Evolutionary conservation across 2,113 vertebrate species (phyloP), one percentile per base, ranked within the genome.

Genomic region (Bettongia penicillata): DNA sequence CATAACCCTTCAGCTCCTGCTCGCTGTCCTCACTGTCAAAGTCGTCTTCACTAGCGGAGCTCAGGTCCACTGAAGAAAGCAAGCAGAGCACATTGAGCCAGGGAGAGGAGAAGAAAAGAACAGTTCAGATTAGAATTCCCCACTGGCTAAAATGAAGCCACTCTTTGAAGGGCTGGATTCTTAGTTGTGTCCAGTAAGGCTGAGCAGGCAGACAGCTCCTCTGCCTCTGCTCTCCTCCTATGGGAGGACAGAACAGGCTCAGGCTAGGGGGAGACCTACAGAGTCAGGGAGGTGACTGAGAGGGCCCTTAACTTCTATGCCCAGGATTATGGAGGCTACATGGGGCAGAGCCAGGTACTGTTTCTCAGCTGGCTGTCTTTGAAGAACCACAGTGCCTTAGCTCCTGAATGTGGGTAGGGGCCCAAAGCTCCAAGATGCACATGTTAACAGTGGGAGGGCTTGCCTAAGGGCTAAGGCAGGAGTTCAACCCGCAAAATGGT

Each of bases 21-120:
- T 99, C 99, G 0, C 99, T 99, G 99, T 99, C 99, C 97, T 99
- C 99, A 25, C 99, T 99, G 99, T 99, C 99, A 91, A 99, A 99
- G 98, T 99, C 99, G 99, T 99, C 99, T 97, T 99, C 99, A 0
- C 99, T 99, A 98, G 99, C 99, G 0, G 99, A 99, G 96, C 99
- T 99, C 97, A 99, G 98, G 98, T 99, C 99, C 99, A 99, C 99
- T 99, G 98, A 43, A 31, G 22, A 89, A 22, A 31, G 53, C 0
- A 4, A 52, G 92, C 93, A 91, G 68, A n/a, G 37, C 37, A 43
- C 1, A 48, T 31, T 68, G 53, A 95, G 93, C 4, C 52, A 37
- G 53, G 84, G 94, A 91, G 95, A 0, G 14, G 55, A 91, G 91
- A 93, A 84, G 0, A 23, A 84, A 26, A 51, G 93, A 22, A 16